Base-by-base conservation (phyloP, 2,113 vertebrate species). In the Psittacula cyanocephala region DNA sequence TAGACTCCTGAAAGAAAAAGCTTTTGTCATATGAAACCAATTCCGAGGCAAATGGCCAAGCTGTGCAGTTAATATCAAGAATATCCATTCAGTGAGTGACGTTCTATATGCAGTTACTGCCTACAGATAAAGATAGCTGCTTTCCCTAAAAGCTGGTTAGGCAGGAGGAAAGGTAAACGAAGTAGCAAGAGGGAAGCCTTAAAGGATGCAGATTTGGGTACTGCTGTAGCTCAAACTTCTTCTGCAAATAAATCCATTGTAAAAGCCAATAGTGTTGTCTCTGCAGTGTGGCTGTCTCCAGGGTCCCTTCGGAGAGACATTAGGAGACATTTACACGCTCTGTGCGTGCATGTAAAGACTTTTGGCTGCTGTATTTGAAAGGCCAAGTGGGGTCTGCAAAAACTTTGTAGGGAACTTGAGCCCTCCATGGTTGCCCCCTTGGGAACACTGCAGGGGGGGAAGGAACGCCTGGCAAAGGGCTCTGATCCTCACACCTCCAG, bases 21-120 rank as follows among this genome's bases (percentile, higher is more conserved):
- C 84, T 96, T 91, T 57, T 95, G 89, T 96, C 94, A 86, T 94
- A 92, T 95, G 93, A 92, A 93, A 88, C 88, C 93, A 92, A 87
- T 85, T 63, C 25, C 1, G 55, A 94, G 88, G 88, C 96, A 94
- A 93, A 91, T 78, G 88, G 92, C 84, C 78, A 91, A 85, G 91
- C 94, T 15, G 31, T 10, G 71, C 82, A 33, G 84, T 50, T 35
- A 86, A 85, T 72, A 91, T 31, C 81, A 44, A 82, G 69, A 7
- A 70, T 47, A 47, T 2, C 80, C 55, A 88, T 86, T 25, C 55
- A 87, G 89, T 15, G 50, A 74, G 50, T 19, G 95, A 83, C 24
- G 29, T 24, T 72, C 79, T 50, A 12, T 10, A 19, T 4, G 77
- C 80, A 67, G 91, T 57, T 47, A 70, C 44, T 92, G 91, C 77